A percentile compares a stretch with the other conserved stretches of the same genome.
These are phyloP conservation scores for Temnothorax rugatulus DNA, from an alignment of 2,888 invertebrate species.

Conservation along the genomic window DNA sequence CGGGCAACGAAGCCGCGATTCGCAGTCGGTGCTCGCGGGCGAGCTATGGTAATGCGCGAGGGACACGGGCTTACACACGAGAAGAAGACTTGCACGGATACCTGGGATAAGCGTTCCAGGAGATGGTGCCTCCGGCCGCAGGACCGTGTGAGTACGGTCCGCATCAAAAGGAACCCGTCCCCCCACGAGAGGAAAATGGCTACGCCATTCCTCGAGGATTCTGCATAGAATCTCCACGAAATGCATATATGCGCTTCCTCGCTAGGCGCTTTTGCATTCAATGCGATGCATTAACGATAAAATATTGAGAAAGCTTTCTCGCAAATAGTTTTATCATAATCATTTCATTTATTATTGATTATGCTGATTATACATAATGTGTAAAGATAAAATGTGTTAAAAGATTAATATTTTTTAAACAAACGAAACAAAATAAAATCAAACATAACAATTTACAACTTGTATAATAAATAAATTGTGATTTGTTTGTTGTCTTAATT, in stretches of 20 bases:
- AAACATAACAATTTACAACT: not conserved
- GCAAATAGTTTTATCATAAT: not conserved
- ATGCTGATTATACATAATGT: not conserved
- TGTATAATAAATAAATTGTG: not conserved
- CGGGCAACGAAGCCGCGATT: slow-evolving; percentile 44
- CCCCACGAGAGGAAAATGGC: slow-evolving; percentile 47
- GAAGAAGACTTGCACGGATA: slow-evolving; percentile 74
- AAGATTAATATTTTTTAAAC: slow-evolving; percentile 1
- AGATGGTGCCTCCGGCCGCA: slow-evolving; percentile 84
- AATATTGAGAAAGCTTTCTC: not conserved
- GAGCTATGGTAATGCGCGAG: slow-evolving; percentile 82
- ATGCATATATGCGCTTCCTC: not conserved
- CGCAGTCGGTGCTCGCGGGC: slow-evolving; percentile 69
- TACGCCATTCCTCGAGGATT: not conserved
- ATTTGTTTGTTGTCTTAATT: not conserved
- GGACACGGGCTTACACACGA: slow-evolving; percentile 77
- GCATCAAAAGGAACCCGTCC: slow-evolving; percentile 72
- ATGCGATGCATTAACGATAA: not conserved
- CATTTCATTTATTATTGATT: not conserved
- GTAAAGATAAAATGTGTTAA: not conserved
- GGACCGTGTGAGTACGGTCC: slow-evolving; percentile 76
- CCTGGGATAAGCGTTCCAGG: slow-evolving; percentile 81
- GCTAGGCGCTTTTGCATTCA: not conserved
- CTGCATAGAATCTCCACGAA: slow-evolving; percentile 18
- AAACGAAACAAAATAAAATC: not conserved